Conservation (phyloP, 2,888 invertebrate species). For the Patella caerulea region DNA sequence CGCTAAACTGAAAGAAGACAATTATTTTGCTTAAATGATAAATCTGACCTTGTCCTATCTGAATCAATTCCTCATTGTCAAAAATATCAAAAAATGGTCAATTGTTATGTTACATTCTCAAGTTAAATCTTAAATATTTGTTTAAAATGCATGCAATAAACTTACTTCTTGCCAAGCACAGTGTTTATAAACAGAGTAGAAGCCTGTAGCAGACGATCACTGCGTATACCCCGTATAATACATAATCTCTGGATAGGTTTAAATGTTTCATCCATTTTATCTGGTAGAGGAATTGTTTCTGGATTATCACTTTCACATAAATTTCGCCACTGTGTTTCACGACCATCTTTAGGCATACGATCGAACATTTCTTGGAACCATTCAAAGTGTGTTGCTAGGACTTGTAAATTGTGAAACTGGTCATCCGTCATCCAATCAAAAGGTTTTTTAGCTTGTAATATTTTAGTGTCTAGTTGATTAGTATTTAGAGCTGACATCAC, state of each 20-base stretch:
- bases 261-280: constrained; percentile 69
- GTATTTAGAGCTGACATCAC: constrained; percentile 64
- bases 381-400: constrained; percentile 69
- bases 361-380: constrained; percentile 72
- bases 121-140: not conserved
- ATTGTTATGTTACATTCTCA: no score
- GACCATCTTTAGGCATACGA: constrained; percentile 69
- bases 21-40: not conserved
- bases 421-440: constrained; percentile 73
- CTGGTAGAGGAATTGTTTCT: constrained; percentile 66
- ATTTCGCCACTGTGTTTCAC: constrained; percentile 71
- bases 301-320: constrained; percentile 69
- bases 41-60: not conserved
- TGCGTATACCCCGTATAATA: constrained; percentile 68
- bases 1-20: no score
- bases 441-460: constrained; percentile 68
- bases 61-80: not conserved
- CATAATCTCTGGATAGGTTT: constrained; percentile 68
- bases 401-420: constrained; percentile 70
- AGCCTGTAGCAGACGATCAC: constrained; percentile 68
- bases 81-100: no score
- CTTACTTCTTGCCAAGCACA: constrained; percentile 68
- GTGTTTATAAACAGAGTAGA: constrained; percentile 62
- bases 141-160: constrained; percentile 13
- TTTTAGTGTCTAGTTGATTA: constrained; percentile 57